A percentile compares a stretch with the other conserved stretches of the same genome.
phyloP scores from a whole-genome alignment of 2,113 vertebrate species.

The Lathamus discolor region DNA sequence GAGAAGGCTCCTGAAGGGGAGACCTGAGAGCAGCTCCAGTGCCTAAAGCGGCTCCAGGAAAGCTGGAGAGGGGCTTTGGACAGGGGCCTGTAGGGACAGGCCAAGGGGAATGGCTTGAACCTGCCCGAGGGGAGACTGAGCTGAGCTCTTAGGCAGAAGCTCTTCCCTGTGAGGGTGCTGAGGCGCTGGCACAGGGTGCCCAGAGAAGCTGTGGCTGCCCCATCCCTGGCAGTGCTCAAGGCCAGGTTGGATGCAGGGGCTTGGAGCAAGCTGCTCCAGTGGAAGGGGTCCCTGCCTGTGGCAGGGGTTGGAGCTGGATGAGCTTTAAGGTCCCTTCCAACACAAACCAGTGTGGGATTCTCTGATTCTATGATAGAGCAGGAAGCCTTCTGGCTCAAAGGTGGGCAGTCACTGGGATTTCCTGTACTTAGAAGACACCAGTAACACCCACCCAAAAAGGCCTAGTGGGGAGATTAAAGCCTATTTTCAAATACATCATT shows the following conservation, averaged over 20 bases:
- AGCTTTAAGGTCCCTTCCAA: background rate
- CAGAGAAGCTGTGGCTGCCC: too few relatives aligned
- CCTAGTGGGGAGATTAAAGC: background rate
- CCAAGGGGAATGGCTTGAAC: too few relatives aligned
- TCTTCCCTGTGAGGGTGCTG: too few relatives aligned
- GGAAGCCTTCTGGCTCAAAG: background rate
- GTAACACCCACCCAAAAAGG: background rate
- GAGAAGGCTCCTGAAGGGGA: background rate
- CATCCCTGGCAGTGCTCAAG: too few relatives aligned
- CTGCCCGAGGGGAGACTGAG: too few relatives aligned
- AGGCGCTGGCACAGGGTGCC: too few relatives aligned
- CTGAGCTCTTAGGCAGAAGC: too few relatives aligned
- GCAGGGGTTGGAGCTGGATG: background rate
- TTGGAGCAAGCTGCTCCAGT: background rate
- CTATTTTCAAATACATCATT: accelerated
- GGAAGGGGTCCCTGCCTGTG: background rate
- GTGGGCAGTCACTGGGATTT: background rate
- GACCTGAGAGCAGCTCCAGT: background rate
- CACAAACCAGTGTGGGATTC: background rate
- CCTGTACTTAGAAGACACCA: background rate
- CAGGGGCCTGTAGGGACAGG: too few relatives aligned
- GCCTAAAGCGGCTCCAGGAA: too few relatives aligned
- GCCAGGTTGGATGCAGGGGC: too few relatives aligned
- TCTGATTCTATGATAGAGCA: background rate
- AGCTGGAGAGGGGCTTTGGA: too few relatives aligned